These are phyloP conservation scores for Liasis olivaceus DNA, from an alignment of 2,797 vertebrate genomes.

Conservation along the genomic window DNA sequence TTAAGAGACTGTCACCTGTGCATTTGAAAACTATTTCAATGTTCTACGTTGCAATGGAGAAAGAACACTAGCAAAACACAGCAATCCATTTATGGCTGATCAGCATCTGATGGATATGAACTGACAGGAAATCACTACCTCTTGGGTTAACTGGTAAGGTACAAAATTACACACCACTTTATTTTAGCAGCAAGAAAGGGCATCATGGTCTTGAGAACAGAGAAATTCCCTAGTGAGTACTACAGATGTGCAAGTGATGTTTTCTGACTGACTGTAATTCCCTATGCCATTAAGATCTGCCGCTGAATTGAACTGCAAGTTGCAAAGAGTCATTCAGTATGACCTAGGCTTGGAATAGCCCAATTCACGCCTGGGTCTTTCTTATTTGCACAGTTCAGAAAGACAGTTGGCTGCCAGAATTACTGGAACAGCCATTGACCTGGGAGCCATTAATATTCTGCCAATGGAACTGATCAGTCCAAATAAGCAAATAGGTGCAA, in stretches of 20 bases:
- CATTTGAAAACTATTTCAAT: background rate
- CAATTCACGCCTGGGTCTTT: too few species aligned
- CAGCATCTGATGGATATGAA: constrained; percentile 43
- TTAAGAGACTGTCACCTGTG: background rate
- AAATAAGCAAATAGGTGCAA: background rate
- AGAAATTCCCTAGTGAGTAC: constrained; percentile 1
- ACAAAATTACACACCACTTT: constrained; percentile 37
- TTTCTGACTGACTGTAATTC: background rate
- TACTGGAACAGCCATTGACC: background rate
- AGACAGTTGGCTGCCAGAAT: background rate
- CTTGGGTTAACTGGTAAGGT: constrained; percentile 40
- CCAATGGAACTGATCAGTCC: too few species aligned
- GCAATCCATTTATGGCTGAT: constrained; percentile 24
- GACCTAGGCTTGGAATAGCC: background rate
- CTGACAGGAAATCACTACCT: constrained; percentile 55
- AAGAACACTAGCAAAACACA: constrained; percentile 32
- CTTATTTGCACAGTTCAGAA: background rate
- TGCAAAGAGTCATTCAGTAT: background rate
- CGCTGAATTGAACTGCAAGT: background rate
- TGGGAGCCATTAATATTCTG: background rate
- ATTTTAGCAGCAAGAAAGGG: constrained; percentile 42
- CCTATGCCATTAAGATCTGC: background rate
- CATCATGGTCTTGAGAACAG: constrained; percentile 41
- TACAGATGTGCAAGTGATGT: background rate
- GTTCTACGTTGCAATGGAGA: background rate